Percentiles rank a stretch among this genome's conserved stretches.
phyloP scores from a whole-genome alignment of 2,888 invertebrate species.

The Volucella inflata region DNA sequence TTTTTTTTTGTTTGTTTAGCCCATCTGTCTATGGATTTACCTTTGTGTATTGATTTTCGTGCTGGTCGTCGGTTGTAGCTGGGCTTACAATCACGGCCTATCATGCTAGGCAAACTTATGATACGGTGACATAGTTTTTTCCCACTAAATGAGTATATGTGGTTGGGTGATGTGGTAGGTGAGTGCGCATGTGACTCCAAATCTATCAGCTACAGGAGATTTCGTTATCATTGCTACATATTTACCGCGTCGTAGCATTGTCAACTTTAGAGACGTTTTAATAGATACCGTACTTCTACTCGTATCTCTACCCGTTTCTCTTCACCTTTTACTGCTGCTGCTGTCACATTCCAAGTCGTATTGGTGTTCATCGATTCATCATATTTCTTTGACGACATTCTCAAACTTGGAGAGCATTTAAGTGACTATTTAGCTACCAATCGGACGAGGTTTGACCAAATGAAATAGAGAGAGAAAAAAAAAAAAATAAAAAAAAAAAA shows the following conservation, averaged over 20 bases:
- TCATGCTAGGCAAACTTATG: conserved; percentile 50
- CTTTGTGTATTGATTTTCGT: conserved; percentile 58
- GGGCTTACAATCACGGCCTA: conserved; percentile 35
- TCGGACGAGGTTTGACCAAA: conserved; percentile 45
- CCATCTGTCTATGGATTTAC: conserved; percentile 52
- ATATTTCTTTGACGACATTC: conserved; percentile 60
- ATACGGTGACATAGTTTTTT: conserved; percentile 49
- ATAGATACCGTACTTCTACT: conserved; percentile 24
- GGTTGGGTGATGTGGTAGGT: conserved; percentile 33
- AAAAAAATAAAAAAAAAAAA: conserved; percentile 16
- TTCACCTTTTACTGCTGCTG: background rate
- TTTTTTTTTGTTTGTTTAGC: background rate
- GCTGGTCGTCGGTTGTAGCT: background rate
- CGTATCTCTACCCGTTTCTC: conserved; percentile 1
- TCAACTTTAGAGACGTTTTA: background rate
- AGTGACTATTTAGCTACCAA: conserved; percentile 40
- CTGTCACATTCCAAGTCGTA: conserved; percentile 43
- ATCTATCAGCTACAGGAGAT: conserved; percentile 58
- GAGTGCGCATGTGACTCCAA: conserved; percentile 68
- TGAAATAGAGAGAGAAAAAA: background rate
- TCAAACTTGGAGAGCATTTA: background rate
- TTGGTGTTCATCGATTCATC: conserved; percentile 51
- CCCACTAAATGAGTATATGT: conserved; percentile 18
- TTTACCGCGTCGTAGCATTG: conserved; percentile 19
- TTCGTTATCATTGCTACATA: conserved; percentile 64